Evolutionary conservation across 1,140 invertebrate genomes (phyloP), one percentile per base, ranked within the genome.

Genomic region (Eueides isabella): DNA sequence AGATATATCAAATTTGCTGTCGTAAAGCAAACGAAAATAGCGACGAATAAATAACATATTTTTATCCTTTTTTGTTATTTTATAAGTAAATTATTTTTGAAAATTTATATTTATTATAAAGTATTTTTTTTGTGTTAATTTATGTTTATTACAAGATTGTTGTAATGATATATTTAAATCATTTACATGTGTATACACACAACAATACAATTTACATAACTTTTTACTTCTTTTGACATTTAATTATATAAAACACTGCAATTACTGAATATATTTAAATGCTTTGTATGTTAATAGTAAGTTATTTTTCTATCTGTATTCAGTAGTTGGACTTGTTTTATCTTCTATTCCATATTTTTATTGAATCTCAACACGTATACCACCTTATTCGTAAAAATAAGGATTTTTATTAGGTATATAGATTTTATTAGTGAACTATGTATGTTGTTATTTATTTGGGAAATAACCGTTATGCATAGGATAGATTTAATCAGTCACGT

Each of bases 341-440:
- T 29, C 5, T 67, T 26, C 19, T 48, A 26, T 48, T 67, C 23
- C 26, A 67, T 67, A 48, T 16, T 48, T 30, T 30, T 63, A 63
- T 30, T 30, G 29, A 63, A 75, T 71, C 74, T 75, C 74, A 75
- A 71, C 67, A 85, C 83, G 79, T 92, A 90, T 92, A 92, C 88
- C 90, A 90, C 88, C 88, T 90, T 90, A 90, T 90, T 90, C 76
- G 75, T 78, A 74, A 77, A 77, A 86, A 90, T 91, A 91, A 90
- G 88, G 88, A 82, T 80, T 80, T 80, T 78, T 81, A 86, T 80
- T 79, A 83, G 82, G 87, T 91, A 89, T 91, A 88, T 86, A 80
- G 81, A 81, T 79, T 74, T 75, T 80, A 76, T 79, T 61, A 77
- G 48, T 77, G 75, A 71, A 80, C 86, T 88, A 84, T 89, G 87